phyloP scores from a whole-genome alignment of 2,888 invertebrate genomes.

The Tetramorium bicarinatum region DNA sequence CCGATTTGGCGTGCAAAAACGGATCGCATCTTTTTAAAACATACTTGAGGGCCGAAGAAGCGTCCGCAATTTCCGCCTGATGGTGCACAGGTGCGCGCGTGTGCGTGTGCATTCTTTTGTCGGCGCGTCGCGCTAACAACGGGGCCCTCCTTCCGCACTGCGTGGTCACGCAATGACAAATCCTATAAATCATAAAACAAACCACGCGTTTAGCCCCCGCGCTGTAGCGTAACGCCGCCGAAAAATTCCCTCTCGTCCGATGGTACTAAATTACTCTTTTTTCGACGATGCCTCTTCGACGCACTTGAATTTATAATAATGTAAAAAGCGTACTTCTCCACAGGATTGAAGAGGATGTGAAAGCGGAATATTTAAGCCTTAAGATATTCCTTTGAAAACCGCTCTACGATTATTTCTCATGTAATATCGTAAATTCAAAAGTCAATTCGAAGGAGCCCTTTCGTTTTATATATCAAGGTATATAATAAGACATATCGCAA shows the following conservation, averaged over 20 bases:
- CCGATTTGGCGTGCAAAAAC: constrained; percentile 74
- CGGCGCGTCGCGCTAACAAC: constrained; percentile 63
- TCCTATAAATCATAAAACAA: constrained; percentile 80
- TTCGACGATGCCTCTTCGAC: neutral
- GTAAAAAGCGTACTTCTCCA: neutral
- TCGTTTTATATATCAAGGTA: neutral
- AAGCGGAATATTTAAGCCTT: neutral
- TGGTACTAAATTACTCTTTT: constrained; percentile 20
- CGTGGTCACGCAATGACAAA: constrained; percentile 70
- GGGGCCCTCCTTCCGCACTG: constrained; percentile 42
- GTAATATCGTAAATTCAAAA: neutral
- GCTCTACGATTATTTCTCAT: neutral
- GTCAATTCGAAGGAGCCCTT: neutral
- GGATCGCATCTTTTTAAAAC: constrained; percentile 84
- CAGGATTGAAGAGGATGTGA: neutral
- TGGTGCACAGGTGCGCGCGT: constrained; percentile 41
- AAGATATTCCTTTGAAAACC: neutral
- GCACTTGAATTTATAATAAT: neutral
- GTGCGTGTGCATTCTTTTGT: constrained; percentile 51
- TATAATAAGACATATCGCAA: neutral
- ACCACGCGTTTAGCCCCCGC: constrained; percentile 70
- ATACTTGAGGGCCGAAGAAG: constrained; percentile 79
- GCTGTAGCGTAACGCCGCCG: constrained; percentile 25
- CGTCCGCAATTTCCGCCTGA: constrained; percentile 76
- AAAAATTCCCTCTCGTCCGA: neutral